These are phyloP conservation scores for Drosophila parthenogenetica DNA, from an alignment of 2,888 invertebrate genomes.

Conservation along the genomic window DNA sequence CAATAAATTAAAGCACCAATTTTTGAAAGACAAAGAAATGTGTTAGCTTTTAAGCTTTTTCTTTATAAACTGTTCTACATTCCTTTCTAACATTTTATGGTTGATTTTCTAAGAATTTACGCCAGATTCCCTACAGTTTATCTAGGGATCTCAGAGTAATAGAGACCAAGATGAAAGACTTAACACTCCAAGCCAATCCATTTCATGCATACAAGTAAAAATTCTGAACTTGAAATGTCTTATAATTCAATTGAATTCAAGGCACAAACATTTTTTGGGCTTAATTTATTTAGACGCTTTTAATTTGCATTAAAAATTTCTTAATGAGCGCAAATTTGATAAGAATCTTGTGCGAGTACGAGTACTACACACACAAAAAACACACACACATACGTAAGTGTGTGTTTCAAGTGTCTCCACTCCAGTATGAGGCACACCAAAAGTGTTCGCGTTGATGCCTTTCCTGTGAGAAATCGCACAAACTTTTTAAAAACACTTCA, in stretches of 20 bases:
- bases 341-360: conserved; percentile 64
- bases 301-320: conserved; percentile 74
- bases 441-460: conserved; percentile 85
- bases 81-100: not conserved
- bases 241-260: conserved; percentile 25
- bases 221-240: conserved; percentile 8
- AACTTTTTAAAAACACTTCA: conserved; percentile 68
- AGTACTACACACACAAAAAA: conserved; percentile 25
- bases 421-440: conserved; percentile 53
- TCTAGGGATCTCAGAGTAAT: not conserved
- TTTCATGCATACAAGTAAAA: not conserved
- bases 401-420: conserved; percentile 59
- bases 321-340: conserved; percentile 74
- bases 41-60: not conserved
- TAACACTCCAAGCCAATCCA: not conserved
- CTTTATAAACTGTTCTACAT: not conserved
- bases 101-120: not conserved
- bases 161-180: not conserved
- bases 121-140: not conserved
- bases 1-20: too few species aligned
- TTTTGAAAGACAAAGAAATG: not conserved
- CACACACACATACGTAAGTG: conserved; percentile 19
- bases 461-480: conserved; percentile 84
- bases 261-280: conserved; percentile 57
- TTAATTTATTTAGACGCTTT: conserved; percentile 77